phyloP scores from a whole-genome alignment of 1,140 invertebrate species.

The Hydropsyche tenuis region DNA sequence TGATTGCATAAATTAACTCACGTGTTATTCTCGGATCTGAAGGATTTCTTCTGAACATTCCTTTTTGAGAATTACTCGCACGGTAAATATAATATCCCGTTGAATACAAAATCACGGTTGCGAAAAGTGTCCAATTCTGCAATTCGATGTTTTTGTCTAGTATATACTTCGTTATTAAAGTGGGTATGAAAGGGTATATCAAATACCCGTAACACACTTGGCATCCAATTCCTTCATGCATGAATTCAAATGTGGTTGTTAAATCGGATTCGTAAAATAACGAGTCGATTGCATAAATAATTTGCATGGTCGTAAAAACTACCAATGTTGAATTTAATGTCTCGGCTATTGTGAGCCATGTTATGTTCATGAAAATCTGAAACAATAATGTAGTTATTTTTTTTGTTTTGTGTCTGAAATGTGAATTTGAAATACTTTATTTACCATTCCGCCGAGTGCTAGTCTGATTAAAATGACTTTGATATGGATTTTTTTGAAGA shows the following conservation, averaged over 20 bases:
- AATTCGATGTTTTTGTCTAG: conserved; percentile 61
- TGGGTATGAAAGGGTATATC: conserved; percentile 69
- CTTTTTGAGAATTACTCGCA: conserved; percentile 74
- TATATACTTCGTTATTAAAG: conserved; percentile 64
- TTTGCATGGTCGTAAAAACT: conserved; percentile 64
- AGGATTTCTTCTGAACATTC: conserved; percentile 76
- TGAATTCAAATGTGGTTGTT: conserved; percentile 72
- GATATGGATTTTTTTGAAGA: too few relatives aligned
- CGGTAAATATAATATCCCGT: conserved; percentile 72
- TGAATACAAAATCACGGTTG: conserved; percentile 60
- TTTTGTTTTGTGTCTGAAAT: too few relatives aligned
- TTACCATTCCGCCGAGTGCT: too few relatives aligned
- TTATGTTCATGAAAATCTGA: too few relatives aligned
- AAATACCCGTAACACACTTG: conserved; percentile 69
- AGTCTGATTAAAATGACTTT: too few relatives aligned
- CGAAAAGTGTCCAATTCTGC: conserved; percentile 59
- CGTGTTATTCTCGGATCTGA: conserved; percentile 67
- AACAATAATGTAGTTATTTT: too few relatives aligned
- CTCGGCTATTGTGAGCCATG: conserved; percentile 15
- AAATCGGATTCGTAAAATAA: conserved; percentile 70
- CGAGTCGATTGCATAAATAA: conserved; percentile 68
- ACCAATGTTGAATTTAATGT: conserved; percentile 51
- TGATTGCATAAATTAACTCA: too few relatives aligned
- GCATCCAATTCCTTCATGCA: conserved; percentile 75
- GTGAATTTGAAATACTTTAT: too few relatives aligned